Evolutionary conservation across 1,140 invertebrate genomes (phyloP), one percentile per base, ranked within the genome.

Genomic region (Pomphorhynchus laevis): DNA sequence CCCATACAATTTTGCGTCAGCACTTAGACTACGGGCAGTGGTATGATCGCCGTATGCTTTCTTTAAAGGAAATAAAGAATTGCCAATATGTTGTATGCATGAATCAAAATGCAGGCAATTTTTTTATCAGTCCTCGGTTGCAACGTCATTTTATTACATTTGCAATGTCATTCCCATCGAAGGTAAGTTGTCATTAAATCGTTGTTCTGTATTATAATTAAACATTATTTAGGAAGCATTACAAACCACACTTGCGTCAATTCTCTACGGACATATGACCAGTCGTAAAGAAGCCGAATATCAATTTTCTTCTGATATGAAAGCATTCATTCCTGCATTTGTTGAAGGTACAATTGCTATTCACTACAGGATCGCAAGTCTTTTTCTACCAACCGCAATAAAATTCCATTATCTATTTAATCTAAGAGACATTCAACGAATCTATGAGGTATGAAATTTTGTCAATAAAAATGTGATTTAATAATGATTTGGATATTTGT

Each of bases 121-220:
- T 29, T 44, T 49, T 52, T 5, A 49, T 57, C 8, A 53, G 54
- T 12, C 43, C 50, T 1, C 48, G 56, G 36, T 44, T 58, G 3
- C 46, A 52, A 37, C 47, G 56, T 14, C 55, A 58, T 44, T 58
- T 55, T 44, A 56, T 14, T 2, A 29, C 25, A 29, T 29, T 29
- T 29, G 25, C 25, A 12, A 2, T 29, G 2, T 14, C 25, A 12
- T 29, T 29, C 14, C 25, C 25, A 29, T 12, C 11, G 11, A 29
- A 29, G 14, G 25, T 29, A 12, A 3, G 5, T 29, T 2, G 14
- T 25, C 24, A 12, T 25, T 12, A 12, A 29, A 12, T 29, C 2
- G 14, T 3, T 29, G 11, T 3, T 3, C 2, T 12, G 2, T 12
- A 3, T 6, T 2, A 29, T 12, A 29, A 29, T 8, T 3, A 29